Evolutionary conservation across 2,113 vertebrate genomes (phyloP), one percentile per base, ranked within the genome.

Genomic region (Pteruthius melanotis): DNA sequence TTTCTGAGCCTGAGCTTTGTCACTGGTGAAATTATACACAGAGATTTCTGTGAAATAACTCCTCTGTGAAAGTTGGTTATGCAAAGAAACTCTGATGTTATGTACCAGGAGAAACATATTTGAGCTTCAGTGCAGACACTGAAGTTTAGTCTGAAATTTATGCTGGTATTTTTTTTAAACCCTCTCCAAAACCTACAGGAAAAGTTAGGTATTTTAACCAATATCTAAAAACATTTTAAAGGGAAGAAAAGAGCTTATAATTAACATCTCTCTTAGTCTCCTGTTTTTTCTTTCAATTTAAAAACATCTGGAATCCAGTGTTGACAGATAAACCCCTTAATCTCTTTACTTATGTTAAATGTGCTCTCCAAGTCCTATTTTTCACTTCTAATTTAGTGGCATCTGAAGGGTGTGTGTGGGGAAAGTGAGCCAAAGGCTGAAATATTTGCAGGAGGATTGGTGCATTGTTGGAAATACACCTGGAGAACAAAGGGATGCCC

Each of bases 321-420:
- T 96, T 97, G 96, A 97, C 95, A 96, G 96, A 96, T 78, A 95
- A 89, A 95, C 83, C 96, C 87, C 94, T 93, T 95, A 97, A 96
- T 97, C 93, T 97, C 91, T 94, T 95, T 92, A 89, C 80, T 95
- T 93, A 77, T 4, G 21, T 52, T 93, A 53, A 92, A 82, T 78
- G 76, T 44, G 52, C 86, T 94, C 76, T 96, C 87, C 83, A 94
- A 96, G 61, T 75, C 52, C 14, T 70, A 74, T 95, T 96, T 96
- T 94, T 95, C 89, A 87, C 57, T 75, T 93, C 35, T 84, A 45
- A 47, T 87, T 93, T 61, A 93, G 95, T 83, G 84, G 89, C 83
- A 93, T 87, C 74, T 69, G 71, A 88, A 87, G 40, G 50, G 59
- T 7, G 19, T 50, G 35, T 6, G 71, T 3, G 59, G 12, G 39